Evolutionary conservation across 2,888 invertebrate genomes (phyloP), one percentile per base, ranked within the genome.

Genomic region (Lithophane socia): DNA sequence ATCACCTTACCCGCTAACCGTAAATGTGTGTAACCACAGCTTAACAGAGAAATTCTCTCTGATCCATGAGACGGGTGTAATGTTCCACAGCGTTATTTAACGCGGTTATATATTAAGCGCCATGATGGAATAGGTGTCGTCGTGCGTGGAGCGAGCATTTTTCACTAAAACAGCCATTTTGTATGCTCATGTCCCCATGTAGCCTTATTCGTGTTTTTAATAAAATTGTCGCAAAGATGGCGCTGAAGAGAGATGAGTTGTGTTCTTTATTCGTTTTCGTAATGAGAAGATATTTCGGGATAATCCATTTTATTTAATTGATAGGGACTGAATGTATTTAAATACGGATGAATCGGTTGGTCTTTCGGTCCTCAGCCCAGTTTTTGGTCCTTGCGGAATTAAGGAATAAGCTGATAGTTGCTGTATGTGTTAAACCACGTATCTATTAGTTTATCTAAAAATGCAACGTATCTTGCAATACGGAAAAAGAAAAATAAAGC

Each of bases 31-130:
- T 67, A 81, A 73, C 72, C 73, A 16, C 44, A 71, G 60, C 70
- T 68, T 71, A 58, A 73, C 21, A 65, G 49, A 67, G 63, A 65
- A 71, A 71, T 73, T 66, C 67, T 79, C 58, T 56, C 70, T 52
- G 77, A 74, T 58, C 56, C 63, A 72, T 47, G 63, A 75, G 69
- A 63, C 63, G 73, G 75, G 86, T 82, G 75, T 82, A 77, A 82
- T 77, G 69, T 83, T 60, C 65, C 66, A 3, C 21, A 49, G 64
- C 56, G 60, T 76, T 72, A 82, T 77, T 82, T 76, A 77, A n/a
- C 73, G 49, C 67, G 29, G 75, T 73, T 68, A 77, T 67, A 73
- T 81, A 83, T 81, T 64, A 58, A 37, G 64, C 73, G 63, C 70
- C 66, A 66, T 72, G 68, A 69, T 80, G 58, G 60, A 75, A 64